Percentiles rank a stretch among this genome's conserved stretches.
These are phyloP conservation scores for Phyllotreta cruciferae DNA, from an alignment of 2,888 invertebrate species.

Conservation along the genomic window DNA sequence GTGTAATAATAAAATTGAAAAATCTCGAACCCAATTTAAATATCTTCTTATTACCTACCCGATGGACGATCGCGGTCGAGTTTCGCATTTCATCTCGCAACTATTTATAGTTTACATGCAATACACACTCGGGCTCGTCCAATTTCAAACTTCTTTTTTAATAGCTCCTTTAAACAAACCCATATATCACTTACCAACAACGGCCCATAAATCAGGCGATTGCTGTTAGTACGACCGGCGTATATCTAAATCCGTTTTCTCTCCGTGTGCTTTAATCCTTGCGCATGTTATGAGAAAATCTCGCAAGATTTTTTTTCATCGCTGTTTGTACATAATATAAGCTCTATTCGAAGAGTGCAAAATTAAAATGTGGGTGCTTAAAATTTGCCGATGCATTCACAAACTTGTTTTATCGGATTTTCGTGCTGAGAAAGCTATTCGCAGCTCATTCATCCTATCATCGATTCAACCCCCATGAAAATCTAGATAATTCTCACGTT, in stretches of 20 bases:
- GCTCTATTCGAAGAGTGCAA: too few relatives aligned
- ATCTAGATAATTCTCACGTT: conserved; percentile 47
- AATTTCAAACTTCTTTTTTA: conserved; percentile 39
- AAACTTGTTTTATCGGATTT: conserved; percentile 51
- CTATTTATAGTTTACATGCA: conserved; percentile 29
- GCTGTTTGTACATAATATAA: too few relatives aligned
- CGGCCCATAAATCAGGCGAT: conserved; percentile 42
- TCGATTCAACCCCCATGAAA: conserved; percentile 54
- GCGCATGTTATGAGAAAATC: conserved; percentile 23
- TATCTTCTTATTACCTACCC: too few relatives aligned
- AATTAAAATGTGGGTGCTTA: conserved; percentile 35
- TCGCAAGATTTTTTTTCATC: not conserved
- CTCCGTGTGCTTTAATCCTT: conserved; percentile 29
- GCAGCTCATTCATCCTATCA: conserved; percentile 45
- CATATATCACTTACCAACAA: conserved; percentile 45
- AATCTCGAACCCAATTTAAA: too few relatives aligned
- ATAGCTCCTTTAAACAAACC: conserved; percentile 44
- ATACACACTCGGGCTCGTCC: conserved; percentile 29
- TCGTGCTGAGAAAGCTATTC: conserved; percentile 55
- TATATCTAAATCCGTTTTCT: conserved; percentile 36
- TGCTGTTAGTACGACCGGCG: conserved; percentile 27
- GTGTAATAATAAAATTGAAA: too few relatives aligned
- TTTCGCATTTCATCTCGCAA: not conserved
- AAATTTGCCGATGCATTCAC: conserved; percentile 36
- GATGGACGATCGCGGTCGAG: too few relatives aligned